Evolutionary conservation across 2,888 invertebrate species (phyloP).

Genomic region (Baccha elongata): DNA sequence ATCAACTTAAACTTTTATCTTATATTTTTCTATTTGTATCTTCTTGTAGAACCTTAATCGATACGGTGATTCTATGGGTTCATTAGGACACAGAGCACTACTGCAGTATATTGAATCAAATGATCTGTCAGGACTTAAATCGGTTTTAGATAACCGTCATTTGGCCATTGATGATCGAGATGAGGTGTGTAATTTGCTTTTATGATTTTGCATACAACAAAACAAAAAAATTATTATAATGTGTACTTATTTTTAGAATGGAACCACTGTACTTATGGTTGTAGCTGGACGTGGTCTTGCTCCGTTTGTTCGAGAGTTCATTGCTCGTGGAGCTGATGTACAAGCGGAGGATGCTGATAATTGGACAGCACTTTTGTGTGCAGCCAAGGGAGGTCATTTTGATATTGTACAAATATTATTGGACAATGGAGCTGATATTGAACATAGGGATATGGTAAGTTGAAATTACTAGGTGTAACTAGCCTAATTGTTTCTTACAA

Average conservation of each 20-base stretch:
- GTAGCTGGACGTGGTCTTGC: conserved; percentile 93
- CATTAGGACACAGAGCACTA: conserved; percentile 92
- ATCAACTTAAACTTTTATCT: conserved; percentile 3
- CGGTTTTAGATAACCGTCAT: conserved; percentile 92
- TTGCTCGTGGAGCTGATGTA: conserved; percentile 95
- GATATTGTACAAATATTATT: conserved; percentile 91
- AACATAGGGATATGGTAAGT: conserved; percentile 93
- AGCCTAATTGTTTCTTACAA: too few species aligned
- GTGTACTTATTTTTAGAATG: conserved; percentile 88
- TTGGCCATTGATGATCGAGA: conserved; percentile 93
- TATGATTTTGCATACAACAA: not conserved
- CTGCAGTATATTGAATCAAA: conserved; percentile 91
- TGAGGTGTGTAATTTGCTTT: conserved; percentile 85
- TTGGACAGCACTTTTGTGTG: conserved; percentile 95
- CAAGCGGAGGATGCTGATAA: conserved; percentile 96
- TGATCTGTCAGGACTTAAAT: conserved; percentile 90
- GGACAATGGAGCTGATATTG: conserved; percentile 92
- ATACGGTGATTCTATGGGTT: conserved; percentile 94
- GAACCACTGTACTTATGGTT: conserved; percentile 95
- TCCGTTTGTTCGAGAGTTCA: conserved; percentile 91
- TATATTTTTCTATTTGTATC: conserved; percentile 16
- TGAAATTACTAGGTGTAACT: not conserved
- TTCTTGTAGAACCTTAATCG: conserved; percentile 89
- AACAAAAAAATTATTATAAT: too few species aligned
- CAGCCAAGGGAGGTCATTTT: conserved; percentile 93